Evolutionary conservation across 2,797 vertebrate species (phyloP), one percentile per base, ranked within the genome.

Genomic region (Bryconaethiops microstoma): DNA sequence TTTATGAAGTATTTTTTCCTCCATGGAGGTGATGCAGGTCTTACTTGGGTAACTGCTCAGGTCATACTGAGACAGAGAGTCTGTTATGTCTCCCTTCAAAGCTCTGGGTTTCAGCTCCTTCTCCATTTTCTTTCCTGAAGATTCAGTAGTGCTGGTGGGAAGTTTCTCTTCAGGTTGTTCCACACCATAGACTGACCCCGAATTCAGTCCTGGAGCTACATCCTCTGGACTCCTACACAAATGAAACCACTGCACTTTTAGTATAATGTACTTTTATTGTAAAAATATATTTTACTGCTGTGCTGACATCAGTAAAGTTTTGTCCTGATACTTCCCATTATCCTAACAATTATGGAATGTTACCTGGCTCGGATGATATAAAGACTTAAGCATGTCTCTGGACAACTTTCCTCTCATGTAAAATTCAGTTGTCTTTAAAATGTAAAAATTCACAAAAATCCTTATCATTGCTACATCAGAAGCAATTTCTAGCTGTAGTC

Each of bases 1-100:
- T 35, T 4, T 35, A 4, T 35, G 35, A 35, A 35, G 35, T 2
- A 35, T 35, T 35, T 35, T 35, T 35, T 35, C 35, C 35, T 35
- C 35, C 35, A 35, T 5, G 2, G 35, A 48, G 7, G 45, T 9
- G 12, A 48, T 12, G 25, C 40, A 0, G 1, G 45, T 94, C 96
- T 95, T 88, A 99, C 98, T 94, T 91, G 95, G 92, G 2, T 97
- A 99, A 88, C 88, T 92, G 92, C 86, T 95, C 81, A 97, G 91
- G 82, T 99, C 97, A 63, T 97, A 99, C 77, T 96, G 96, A 52
- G 95, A 93, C 73, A 96, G 89, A 23, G 93, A 64, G 77, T 99
- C 97, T 0, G 91, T 88, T 59, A 96, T 92, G 55, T 98, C 96
- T 0, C 88, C 88, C 86, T 96, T 96, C 77, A 94, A 92, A 0